These are phyloP conservation scores for Takifugu bimaculatus DNA, from an alignment of 2,113 vertebrate genomes.

Conservation along the genomic window DNA sequence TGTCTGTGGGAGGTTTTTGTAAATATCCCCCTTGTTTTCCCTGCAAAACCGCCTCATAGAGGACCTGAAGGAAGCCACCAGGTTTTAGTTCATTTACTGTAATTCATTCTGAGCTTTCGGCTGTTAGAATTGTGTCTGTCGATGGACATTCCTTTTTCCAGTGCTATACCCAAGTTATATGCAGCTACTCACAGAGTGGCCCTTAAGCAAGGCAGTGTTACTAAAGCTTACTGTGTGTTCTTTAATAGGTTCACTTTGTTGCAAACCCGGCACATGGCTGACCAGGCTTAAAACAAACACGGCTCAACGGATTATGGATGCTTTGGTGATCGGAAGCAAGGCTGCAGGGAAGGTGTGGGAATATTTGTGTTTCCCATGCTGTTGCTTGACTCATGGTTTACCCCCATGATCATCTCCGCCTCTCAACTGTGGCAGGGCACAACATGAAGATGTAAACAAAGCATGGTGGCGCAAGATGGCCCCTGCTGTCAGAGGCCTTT, in stretches of 20 bases:
- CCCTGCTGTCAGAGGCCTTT: constrained; percentile 15
- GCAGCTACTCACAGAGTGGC: constrained; percentile 6
- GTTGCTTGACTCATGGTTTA: constrained; percentile 25
- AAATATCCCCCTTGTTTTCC: background rate
- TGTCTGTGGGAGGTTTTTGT: background rate
- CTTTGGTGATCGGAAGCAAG: constrained; percentile 44
- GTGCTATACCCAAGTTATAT: background rate
- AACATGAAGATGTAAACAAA: constrained; percentile 26
- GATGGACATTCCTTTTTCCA: background rate
- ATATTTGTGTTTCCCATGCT: constrained; percentile 60
- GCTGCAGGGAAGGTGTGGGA: constrained; percentile 48
- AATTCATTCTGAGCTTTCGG: background rate
- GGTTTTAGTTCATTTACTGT: background rate
- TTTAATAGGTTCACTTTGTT: constrained; percentile 45
- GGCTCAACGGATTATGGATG: constrained; percentile 59
- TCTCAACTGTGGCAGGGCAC: constrained; percentile 3
- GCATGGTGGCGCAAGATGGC: constrained; percentile 24
- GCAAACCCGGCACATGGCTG: constrained; percentile 41
- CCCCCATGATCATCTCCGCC: constrained; percentile 9
- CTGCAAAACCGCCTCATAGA: constrained; percentile 3
- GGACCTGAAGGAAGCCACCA: background rate
- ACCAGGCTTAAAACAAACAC: constrained; percentile 60
- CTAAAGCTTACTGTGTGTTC: constrained; percentile 27
- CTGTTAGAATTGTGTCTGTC: background rate
- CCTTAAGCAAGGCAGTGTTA: constrained; percentile 13